Percentiles rank a stretch among this genome's conserved stretches.
Evolutionary conservation across 2,888 invertebrate genomes (phyloP).

Genomic region (Synergus umbraculus): DNA sequence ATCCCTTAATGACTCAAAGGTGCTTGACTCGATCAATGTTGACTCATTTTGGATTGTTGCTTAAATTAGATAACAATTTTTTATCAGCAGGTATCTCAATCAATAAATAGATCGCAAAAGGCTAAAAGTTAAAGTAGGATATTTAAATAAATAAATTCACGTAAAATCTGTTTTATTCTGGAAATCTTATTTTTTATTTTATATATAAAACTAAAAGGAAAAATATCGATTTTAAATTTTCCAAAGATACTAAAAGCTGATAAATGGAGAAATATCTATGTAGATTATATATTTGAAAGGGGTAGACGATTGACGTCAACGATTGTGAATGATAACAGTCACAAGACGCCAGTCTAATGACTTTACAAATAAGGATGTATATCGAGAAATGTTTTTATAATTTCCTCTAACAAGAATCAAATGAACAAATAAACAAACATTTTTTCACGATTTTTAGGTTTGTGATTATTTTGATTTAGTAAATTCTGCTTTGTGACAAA

Average conservation of each 20-base stretch:
- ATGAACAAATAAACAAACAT: not conserved
- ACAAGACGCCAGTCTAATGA: constrained; percentile 20
- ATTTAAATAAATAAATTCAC: not conserved
- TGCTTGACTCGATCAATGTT: not conserved
- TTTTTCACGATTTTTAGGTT: not conserved
- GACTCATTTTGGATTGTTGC: not conserved
- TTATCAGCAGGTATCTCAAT: not conserved
- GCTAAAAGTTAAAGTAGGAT: not conserved
- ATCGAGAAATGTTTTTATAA: constrained; percentile 1
- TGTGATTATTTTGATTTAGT: not conserved
- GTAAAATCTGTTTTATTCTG: too few relatives aligned
- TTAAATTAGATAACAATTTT: not conserved
- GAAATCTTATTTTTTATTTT: too few relatives aligned
- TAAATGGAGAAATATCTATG: not conserved
- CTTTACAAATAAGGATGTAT: constrained; percentile 35
- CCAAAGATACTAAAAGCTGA: not conserved
- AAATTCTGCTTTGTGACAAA: not conserved
- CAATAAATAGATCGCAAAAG: not conserved
- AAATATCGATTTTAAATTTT: not conserved
- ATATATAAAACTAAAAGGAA: too few relatives aligned
- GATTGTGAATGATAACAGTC: constrained; percentile 40
- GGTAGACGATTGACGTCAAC: constrained; percentile 40
- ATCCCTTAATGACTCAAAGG: not conserved
- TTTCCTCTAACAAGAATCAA: constrained; percentile 16
- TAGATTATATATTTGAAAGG: constrained; percentile 15